A percentile compares a stretch with the other conserved stretches of the same genome.
Conservation (phyloP, 2,888 invertebrate genomes). For the Erebia ligea region DNA sequence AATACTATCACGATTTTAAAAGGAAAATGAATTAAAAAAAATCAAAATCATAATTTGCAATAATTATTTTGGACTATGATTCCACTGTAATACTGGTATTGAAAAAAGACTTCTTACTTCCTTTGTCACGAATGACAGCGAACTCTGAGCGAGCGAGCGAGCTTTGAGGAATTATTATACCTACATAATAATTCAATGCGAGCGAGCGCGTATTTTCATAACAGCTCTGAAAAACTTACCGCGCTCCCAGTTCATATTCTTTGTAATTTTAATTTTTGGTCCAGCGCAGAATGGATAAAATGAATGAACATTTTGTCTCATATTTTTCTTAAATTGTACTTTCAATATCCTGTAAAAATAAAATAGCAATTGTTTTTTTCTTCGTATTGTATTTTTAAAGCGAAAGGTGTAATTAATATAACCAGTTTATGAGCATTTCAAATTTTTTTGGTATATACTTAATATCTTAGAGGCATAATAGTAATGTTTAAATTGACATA, state of each 20-base stretch:
- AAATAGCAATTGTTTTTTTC: slow-evolving; percentile 1
- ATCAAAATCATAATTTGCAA: background rate
- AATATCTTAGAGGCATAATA: no score
- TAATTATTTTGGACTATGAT: background rate
- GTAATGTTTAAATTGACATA: no score
- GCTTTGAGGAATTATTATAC: no score
- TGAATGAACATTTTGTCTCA: no score
- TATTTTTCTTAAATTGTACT: background rate
- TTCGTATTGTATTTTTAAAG: background rate
- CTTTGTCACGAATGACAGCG: background rate
- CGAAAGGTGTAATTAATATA: background rate
- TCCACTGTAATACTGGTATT: background rate
- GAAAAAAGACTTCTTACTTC: slow-evolving; percentile 7
- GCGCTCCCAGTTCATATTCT: background rate
- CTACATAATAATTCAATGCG: no score
- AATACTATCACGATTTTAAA: background rate
- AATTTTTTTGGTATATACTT: background rate
- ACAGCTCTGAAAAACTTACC: slow-evolving; percentile 5
- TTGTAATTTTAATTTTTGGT: background rate
- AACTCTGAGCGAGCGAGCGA: no score
- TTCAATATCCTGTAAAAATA: background rate
- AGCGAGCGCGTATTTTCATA: slow-evolving; percentile 13
- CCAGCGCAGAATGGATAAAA: background rate
- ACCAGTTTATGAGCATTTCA: background rate
- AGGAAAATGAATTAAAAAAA: background rate